Evolutionary conservation across 1,140 invertebrate species (phyloP).

Genomic region (Oreohelix idahoensis): DNA sequence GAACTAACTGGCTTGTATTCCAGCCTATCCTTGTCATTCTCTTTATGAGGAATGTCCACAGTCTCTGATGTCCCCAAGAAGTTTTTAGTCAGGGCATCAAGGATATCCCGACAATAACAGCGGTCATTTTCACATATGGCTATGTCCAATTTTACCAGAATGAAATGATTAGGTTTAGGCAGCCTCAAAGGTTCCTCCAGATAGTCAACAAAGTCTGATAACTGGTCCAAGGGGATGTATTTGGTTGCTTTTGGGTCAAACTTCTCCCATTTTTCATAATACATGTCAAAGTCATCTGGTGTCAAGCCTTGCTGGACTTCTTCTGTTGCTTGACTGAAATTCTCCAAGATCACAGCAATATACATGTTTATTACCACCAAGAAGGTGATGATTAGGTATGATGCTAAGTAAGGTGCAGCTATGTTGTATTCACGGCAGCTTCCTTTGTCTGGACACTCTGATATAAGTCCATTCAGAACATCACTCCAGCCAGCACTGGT

Average conservation of each 20-base stretch:
- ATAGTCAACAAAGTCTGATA: conserved; percentile 95
- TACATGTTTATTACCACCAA: conserved; percentile 99
- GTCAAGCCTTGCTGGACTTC: conserved; percentile 98
- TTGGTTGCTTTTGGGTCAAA: conserved; percentile 98
- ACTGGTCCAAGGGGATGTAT: conserved; percentile 93
- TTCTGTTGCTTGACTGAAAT: conserved; percentile 97
- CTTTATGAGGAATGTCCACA: conserved; percentile 79
- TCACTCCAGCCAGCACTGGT: conserved; percentile 98
- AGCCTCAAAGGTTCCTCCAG: conserved; percentile 79
- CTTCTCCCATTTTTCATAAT: conserved; percentile 99
- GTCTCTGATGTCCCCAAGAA: conserved; percentile 88
- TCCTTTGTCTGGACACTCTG: conserved; percentile 76
- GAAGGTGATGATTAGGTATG: conserved; percentile 97
- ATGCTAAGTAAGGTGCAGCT: conserved; percentile 93
- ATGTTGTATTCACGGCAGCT: conserved; percentile 90
- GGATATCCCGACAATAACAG: conserved; percentile 97
- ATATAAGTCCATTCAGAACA: conserved; percentile 95
- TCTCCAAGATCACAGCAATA: conserved; percentile 98
- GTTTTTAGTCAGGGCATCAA: conserved; percentile 91
- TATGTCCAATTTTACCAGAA: conserved; percentile 98
- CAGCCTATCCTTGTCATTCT: conserved; percentile 81
- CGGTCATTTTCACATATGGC: conserved; percentile 96
- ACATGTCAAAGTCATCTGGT: conserved; percentile 99
- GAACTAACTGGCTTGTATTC: conserved; percentile 95
- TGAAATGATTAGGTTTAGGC: conserved; percentile 98